phyloP scores from a whole-genome alignment of 2,797 vertebrate species.

The Arctocebus calabarensis region DNA sequence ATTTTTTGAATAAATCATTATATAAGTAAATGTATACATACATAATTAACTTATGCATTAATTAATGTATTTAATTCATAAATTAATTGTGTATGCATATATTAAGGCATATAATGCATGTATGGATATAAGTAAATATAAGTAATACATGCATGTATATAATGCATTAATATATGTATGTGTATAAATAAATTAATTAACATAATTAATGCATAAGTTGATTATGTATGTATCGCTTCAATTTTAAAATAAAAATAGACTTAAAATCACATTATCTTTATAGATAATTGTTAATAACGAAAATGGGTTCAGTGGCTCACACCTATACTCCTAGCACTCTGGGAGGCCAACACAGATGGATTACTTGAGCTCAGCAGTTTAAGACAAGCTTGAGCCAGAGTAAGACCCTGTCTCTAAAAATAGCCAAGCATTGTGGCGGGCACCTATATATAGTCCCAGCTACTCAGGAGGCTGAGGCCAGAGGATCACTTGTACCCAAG shows the following conservation, averaged over 20 bases:
- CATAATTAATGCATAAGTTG: background rate
- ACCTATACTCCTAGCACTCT: too few relatives aligned
- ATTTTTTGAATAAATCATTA: background rate
- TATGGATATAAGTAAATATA: too few relatives aligned
- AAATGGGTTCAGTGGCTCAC: background rate
- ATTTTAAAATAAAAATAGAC: constrained; percentile 37
- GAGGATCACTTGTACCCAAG: too few relatives aligned
- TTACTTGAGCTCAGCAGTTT: too few relatives aligned
- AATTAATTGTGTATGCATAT: background rate
- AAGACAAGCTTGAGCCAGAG: too few relatives aligned
- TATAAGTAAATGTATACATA: background rate
- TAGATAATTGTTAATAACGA: background rate
- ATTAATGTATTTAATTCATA: background rate
- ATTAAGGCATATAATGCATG: background rate
- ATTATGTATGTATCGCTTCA: background rate
- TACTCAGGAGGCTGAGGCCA: too few relatives aligned
- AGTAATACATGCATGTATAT: too few relatives aligned
- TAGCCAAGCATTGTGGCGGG: too few relatives aligned
- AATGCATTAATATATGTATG: background rate
- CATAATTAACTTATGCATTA: background rate
- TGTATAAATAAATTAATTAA: background rate
- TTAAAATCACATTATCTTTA: background rate
- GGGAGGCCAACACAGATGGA: too few relatives aligned
- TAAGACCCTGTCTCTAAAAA: too few relatives aligned
- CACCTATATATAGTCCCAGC: too few relatives aligned